phyloP scores from a whole-genome alignment of 2,113 vertebrate species.

The Dipodomys merriami region DNA sequence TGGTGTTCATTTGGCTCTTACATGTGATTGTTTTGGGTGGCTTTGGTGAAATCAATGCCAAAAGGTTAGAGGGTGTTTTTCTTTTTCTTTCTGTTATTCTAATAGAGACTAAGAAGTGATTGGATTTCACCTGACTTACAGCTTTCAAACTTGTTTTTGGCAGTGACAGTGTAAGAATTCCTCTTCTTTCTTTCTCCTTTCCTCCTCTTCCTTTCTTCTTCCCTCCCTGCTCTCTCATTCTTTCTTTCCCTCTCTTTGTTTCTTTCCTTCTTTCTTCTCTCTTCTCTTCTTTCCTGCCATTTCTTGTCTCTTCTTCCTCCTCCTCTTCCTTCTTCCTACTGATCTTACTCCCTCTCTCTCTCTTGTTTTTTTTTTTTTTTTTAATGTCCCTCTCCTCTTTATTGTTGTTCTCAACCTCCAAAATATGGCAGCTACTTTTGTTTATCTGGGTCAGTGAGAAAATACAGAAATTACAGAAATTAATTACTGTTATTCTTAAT shows the following conservation, averaged over 20 bases:
- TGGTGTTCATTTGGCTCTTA: conserved; percentile 64
- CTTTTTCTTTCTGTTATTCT: conserved; percentile 70
- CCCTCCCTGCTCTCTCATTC: background rate
- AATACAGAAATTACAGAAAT: conserved; percentile 44
- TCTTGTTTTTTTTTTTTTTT: background rate
- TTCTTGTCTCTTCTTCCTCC: background rate
- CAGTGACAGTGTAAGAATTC: background rate
- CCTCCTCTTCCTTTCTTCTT: background rate
- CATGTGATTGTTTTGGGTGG: conserved; percentile 67
- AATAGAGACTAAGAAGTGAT: conserved; percentile 63
- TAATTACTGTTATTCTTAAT: conserved; percentile 29
- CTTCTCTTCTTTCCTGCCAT: too few relatives aligned
- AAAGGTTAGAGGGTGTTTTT: conserved; percentile 47
- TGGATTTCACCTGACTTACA: conserved; percentile 68
- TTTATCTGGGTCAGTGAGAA: conserved; percentile 45
- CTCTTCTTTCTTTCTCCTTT: background rate
- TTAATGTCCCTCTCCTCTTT: background rate
- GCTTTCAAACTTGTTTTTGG: conserved; percentile 67
- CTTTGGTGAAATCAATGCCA: conserved; percentile 49
- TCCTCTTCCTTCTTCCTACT: background rate
- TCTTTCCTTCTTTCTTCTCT: too few relatives aligned
- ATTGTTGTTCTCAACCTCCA: background rate
- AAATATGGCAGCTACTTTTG: conserved; percentile 15
- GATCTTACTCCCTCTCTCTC: background rate
- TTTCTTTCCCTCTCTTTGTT: background rate